phyloP scores from a whole-genome alignment of 2,113 vertebrate genomes.

The Melanocharis versteri region DNA sequence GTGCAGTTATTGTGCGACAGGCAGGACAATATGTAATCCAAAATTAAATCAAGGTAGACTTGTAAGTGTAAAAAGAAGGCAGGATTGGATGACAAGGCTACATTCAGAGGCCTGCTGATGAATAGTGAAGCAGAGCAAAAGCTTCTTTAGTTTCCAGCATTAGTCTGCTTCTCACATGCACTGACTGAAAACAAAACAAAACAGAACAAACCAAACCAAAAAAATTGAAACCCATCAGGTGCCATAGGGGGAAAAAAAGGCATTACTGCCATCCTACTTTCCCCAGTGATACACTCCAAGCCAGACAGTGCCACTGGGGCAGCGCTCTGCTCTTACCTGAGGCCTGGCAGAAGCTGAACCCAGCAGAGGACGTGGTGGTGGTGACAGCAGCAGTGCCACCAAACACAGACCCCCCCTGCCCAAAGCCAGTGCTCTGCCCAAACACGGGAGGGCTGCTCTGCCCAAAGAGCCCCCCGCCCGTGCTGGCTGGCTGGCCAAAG shows the following conservation, averaged over 20 bases:
- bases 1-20: not conserved
- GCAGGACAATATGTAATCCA: not conserved
- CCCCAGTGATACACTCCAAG: not conserved
- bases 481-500: slow-evolving; percentile 76
- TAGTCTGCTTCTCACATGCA: not conserved
- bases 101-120: not conserved
- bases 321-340: slow-evolving; percentile 75
- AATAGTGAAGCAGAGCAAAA: not conserved
- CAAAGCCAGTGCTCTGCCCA: slow-evolving; percentile 84
- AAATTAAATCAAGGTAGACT: not conserved
- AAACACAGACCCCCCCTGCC: slow-evolving; percentile 80
- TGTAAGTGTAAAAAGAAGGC: not conserved
- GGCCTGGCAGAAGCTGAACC: slow-evolving; percentile 89
- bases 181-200: not conserved
- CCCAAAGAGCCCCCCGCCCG: slow-evolving; percentile 78
- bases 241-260: fast-evolving
- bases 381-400: slow-evolving; percentile 73
- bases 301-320: not conserved
- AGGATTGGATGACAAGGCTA: not conserved
- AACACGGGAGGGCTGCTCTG: slow-evolving; percentile 79
- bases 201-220: not conserved
- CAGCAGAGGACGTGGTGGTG: slow-evolving; percentile 80
- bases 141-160: not conserved
- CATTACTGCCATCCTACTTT: not conserved
- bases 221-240: not conserved